Conservation (phyloP, 2,797 vertebrate species). For the Florisuga fusca region DNA sequence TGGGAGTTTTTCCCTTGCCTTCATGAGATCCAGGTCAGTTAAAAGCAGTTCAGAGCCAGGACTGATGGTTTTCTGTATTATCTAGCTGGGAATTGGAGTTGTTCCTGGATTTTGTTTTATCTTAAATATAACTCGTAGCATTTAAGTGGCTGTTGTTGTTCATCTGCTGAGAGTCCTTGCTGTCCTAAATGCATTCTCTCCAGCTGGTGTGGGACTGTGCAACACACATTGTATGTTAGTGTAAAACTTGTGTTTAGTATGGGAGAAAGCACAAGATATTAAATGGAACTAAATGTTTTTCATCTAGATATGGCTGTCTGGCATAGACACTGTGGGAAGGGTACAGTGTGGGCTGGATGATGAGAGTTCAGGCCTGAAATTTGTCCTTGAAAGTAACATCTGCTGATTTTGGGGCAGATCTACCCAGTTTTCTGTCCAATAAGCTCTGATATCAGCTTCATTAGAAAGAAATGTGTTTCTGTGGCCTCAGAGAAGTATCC, state of each 20-base stretch:
- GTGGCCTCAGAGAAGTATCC: not conserved
- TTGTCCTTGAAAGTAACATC: not conserved
- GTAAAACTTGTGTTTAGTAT: not conserved
- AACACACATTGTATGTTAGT: not conserved
- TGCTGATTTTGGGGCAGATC: not conserved
- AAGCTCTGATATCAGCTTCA: not conserved
- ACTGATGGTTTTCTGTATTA: not conserved
- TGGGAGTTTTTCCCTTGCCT: not conserved
- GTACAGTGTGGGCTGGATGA: not conserved
- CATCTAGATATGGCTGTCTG: not conserved
- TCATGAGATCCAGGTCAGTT: not conserved
- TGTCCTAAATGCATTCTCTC: not conserved
- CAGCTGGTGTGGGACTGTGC: not conserved
- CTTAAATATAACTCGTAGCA: not conserved
- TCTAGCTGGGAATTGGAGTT: constrained; percentile 6
- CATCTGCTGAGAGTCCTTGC: not conserved
- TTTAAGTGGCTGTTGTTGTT: not conserved
- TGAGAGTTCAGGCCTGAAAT: not conserved
- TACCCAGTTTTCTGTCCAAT: not conserved
- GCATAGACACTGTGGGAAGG: not conserved
- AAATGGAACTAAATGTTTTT: not conserved
- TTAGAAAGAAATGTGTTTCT: not conserved
- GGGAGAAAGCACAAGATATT: not conserved
- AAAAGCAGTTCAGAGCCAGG: not conserved
- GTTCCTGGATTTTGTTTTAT: constrained; percentile 12